Evolutionary conservation across 2,113 vertebrate species (phyloP), one percentile per base, ranked within the genome.

Genomic region (Atractosteus spatula): DNA sequence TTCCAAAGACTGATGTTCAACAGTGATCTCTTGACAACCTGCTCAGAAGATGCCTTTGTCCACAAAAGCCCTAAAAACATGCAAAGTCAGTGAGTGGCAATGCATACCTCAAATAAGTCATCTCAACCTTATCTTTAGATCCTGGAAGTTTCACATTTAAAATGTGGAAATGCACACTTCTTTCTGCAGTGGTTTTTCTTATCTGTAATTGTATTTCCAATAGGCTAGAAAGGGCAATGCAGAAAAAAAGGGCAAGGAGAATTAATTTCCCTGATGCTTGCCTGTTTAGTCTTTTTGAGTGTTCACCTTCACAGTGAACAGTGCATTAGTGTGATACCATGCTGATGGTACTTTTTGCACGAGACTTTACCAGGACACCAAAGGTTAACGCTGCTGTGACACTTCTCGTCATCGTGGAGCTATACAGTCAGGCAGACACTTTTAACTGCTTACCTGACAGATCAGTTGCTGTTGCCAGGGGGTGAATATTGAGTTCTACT

Each of bases 151-250:
- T 14, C 17, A 7, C 16, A 62, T 63, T 41, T 57, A 66, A 7
- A 45, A 55, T 44, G 71, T 56, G 47, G 16, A 66, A 66, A 55
- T 47, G 41, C 12, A 44, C 54, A 3, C 62, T n/a, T 72, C 54
- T 45, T 66, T 12, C 14, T 51, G 29, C n/a, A 57, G 65, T 41
- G 54, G 55, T 29, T 3, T 17, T 61, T 42, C 42, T 13, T 41
- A 14, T 59, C 14, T 66, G 51, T 14, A 61, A 55, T 43, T 41
- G n/a, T 44, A 43, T n/a, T 66, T 44, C 14, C 11, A 16, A 29
- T 14, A 11, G 42, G 42, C 14, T 44, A n/a, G 64, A 51, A 51
- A 51, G 2, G 47, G 47, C 47, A 51, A 5, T 7, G 10, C 10
- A 10, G 5, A 7, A 51, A 7, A 51, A 51, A 10, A 10, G 10